Evolutionary conservation across 1,140 invertebrate species (phyloP).

Genomic region (Contarinia nasturtii): DNA sequence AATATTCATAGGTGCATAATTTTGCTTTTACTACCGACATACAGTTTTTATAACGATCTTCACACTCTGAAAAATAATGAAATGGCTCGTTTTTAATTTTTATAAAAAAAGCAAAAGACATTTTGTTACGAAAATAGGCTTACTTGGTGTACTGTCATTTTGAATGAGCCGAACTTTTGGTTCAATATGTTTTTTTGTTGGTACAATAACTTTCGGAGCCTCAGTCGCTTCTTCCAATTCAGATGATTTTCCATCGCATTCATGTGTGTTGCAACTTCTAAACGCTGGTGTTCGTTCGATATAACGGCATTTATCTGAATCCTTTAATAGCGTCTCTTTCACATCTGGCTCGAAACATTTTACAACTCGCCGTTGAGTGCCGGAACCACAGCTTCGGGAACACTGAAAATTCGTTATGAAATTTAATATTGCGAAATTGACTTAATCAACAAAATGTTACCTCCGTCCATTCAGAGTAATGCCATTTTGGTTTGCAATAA

Average conservation of each 20-base stretch:
- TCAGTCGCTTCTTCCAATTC: slow-evolving; percentile 25
- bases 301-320: slow-evolving; percentile 29
- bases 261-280: slow-evolving; percentile 38
- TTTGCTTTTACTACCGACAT: slow-evolving; percentile 54
- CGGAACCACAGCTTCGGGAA: slow-evolving; percentile 35
- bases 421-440: neutral
- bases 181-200: slow-evolving; percentile 8
- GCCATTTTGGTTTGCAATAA: slow-evolving; percentile 35
- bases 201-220: neutral
- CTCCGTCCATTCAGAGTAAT: slow-evolving; percentile 39
- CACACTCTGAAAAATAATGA: slow-evolving; percentile 27
- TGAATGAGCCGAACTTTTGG: slow-evolving; percentile 14
- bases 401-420: slow-evolving; percentile 18
- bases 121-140: neutral
- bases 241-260: slow-evolving; percentile 29
- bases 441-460: slow-evolving; percentile 12
- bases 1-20: slow-evolving; percentile 63
- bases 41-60: slow-evolving; percentile 54
- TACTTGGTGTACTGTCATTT: slow-evolving; percentile 9
- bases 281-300: slow-evolving; percentile 30
- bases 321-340: slow-evolving; percentile 18
- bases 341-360: slow-evolving; percentile 34
- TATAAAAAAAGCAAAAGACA: neutral
- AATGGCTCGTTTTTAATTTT: neutral
- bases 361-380: slow-evolving; percentile 36